Percentiles rank a stretch among this genome's conserved stretches.
Conservation (phyloP, 2,113 vertebrate genomes). For the Nettapus auritus region DNA sequence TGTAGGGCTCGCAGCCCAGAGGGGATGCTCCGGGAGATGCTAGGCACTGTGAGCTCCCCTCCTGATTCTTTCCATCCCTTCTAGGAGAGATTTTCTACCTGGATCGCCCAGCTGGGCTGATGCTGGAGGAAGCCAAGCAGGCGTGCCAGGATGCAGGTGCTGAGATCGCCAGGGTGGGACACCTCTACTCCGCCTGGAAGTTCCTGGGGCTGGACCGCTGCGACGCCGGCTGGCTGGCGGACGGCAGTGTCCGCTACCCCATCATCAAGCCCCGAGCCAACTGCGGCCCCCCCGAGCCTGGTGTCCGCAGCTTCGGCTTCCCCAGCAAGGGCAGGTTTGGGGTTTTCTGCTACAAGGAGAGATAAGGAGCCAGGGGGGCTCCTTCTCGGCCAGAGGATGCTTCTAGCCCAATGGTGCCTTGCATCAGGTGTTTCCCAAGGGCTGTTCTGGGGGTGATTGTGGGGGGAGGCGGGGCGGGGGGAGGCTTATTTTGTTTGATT, state of each 20-base stretch:
- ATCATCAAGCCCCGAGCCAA: constrained; percentile 80
- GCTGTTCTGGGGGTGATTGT: background rate
- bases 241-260: constrained; percentile 90
- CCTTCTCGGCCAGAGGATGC: background rate
- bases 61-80: background rate
- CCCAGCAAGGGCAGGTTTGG: constrained; percentile 78
- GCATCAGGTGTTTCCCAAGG: constrained; percentile 21
- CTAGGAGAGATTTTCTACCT: constrained; percentile 89
- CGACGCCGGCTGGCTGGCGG: constrained; percentile 90
- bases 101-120: constrained; percentile 73
- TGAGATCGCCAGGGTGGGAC: constrained; percentile 87
- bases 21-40: background rate
- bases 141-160: constrained; percentile 80
- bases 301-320: constrained; percentile 89
- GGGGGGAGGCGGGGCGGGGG: background rate
- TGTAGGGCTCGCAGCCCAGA: rapidly evolving
- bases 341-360: constrained; percentile 86
- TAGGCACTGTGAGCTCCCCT: background rate
- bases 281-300: constrained; percentile 84
- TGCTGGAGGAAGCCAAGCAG: constrained; percentile 82
- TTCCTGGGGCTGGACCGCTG: constrained; percentile 87
- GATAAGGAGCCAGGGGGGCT: constrained; percentile 11
- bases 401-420: background rate
- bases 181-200: constrained; percentile 90
- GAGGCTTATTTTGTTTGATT: constrained; percentile 17